Base-by-base conservation (phyloP, 2,888 invertebrate genomes). In the Cryptophagus acutangulus region DNA sequence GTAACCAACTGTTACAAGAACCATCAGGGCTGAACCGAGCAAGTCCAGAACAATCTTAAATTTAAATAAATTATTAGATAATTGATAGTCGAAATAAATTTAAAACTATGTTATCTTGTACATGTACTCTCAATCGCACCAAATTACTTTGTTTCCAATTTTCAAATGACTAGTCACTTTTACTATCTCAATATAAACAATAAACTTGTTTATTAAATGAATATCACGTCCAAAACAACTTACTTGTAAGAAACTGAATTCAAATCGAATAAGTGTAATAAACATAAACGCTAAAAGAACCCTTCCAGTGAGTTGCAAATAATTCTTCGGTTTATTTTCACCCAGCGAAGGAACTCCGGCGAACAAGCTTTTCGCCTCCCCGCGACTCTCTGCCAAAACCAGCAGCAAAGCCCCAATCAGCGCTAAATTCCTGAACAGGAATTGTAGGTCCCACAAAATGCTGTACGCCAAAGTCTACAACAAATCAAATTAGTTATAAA, bases 201-300 rank as follows among this genome's bases (percentile, higher is more conserved):
- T 14, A 9, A 18, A 2, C 36, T 15, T 35, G 6, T 33, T 13
- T 10, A 4, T 24, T 30, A 2, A 29, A 29, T 29, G 8, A n/a
- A n/a, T n/a, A n/a, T n/a, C n/a, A n/a, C n/a, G n/a, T n/a, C n/a
- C n/a, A n/a, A n/a, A n/a, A n/a, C n/a, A n/a, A 52, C 69, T 69
- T 58, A 86, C 86, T 78, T 89, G 90, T 61, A 93, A 69, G 69
- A 95, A 84, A 31, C 87, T 87, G 46, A 90, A 72, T 70, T 99
- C 97, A 63, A 97, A 90, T 62, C 95, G 81, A 49, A 99, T 81
- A 38, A 99, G 76, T 6, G 97, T 97, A 62, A 96, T 81, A 70
- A 99, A 99, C 99, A 99, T 99, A 71, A 99, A 95, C 15, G 97
- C 95, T 41, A 99, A 77, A 38, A 99, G 78, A 51, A 97, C 81